Conservation (phyloP, 2,113 vertebrate species). For the Columba janthina region DNA sequence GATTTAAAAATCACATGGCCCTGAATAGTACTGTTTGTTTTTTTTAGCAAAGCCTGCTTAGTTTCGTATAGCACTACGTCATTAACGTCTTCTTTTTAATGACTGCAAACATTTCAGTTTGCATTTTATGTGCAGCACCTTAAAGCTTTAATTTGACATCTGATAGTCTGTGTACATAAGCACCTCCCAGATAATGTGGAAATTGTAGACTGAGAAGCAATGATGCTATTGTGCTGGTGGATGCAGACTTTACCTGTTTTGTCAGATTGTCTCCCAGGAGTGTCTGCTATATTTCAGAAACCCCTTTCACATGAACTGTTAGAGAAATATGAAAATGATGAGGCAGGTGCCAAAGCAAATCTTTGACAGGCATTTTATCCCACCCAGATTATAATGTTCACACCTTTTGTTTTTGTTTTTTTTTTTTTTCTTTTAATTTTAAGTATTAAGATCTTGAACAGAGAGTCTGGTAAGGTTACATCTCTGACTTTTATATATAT, state of each 20-base stretch:
- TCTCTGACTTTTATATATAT: background rate
- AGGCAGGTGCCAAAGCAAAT: conserved; percentile 46
- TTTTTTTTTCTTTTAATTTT: background rate
- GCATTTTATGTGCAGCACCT: conserved; percentile 61
- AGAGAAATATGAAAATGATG: conserved; percentile 60
- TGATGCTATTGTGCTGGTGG: conserved; percentile 52
- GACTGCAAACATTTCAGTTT: conserved; percentile 60
- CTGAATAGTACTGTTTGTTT: conserved; percentile 23
- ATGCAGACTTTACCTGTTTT: conserved; percentile 17
- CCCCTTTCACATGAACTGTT: conserved; percentile 55
- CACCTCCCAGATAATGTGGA: conserved; percentile 49
- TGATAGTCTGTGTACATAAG: conserved; percentile 61
- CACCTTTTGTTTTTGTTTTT: background rate
- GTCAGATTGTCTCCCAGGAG: conserved; percentile 53
- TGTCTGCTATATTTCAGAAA: conserved; percentile 63
- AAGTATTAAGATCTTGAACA: background rate
- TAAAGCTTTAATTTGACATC: conserved; percentile 65
- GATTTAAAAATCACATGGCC: conserved; percentile 38
- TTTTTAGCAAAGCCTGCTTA: conserved; percentile 49
- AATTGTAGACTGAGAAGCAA: conserved; percentile 48
- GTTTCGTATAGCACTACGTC: conserved; percentile 18
- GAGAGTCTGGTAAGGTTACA: background rate
- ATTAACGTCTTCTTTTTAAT: conserved; percentile 65
- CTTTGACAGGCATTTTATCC: conserved; percentile 34
- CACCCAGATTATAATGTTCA: background rate